A percentile compares a stretch with the other conserved stretches of the same genome.
phyloP scores from a whole-genome alignment of 1,140 invertebrate species.

The Cydia fagiglandana region DNA sequence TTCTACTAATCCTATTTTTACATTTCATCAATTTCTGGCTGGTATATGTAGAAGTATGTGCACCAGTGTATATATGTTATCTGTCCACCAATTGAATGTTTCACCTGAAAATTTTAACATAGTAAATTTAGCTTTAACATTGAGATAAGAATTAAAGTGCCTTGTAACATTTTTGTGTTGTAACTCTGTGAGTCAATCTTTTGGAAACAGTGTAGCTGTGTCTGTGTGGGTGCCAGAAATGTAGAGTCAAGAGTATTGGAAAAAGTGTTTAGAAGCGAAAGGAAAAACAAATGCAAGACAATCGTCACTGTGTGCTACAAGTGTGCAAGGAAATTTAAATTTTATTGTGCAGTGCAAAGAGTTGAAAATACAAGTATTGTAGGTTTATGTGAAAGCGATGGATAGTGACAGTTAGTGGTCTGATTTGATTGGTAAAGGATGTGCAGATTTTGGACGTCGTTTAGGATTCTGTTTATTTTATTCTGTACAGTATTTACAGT shows the following conservation, averaged over 20 bases:
- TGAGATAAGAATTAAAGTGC: conserved; percentile 31
- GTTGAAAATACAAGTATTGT: conserved; percentile 64
- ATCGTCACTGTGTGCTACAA: conserved; percentile 60
- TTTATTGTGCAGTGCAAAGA: conserved; percentile 74
- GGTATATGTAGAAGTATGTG: conserved; percentile 78
- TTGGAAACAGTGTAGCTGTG: conserved; percentile 51
- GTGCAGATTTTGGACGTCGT: not conserved
- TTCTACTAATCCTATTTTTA: conserved; percentile 49
- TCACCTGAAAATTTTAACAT: conserved; percentile 49
- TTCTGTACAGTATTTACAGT: conserved; percentile 32
- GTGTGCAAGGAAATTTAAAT: conserved; percentile 73
- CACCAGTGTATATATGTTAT: conserved; percentile 68
- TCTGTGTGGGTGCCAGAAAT: conserved; percentile 61
- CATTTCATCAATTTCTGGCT: conserved; percentile 63
- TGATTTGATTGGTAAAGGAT: conserved; percentile 45
- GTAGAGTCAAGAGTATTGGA: conserved; percentile 56
- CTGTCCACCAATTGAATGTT: conserved; percentile 49
- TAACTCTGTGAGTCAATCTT: conserved; percentile 44
- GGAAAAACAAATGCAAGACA: conserved; percentile 59
- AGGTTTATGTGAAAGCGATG: conserved; percentile 56
- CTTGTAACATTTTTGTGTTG: conserved; percentile 28
- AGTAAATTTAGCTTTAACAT: conserved; percentile 31
- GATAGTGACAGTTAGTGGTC: conserved; percentile 58
- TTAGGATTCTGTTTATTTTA: conserved; percentile 16
- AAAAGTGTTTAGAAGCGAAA: conserved; percentile 68